Evolutionary conservation across 2,113 vertebrate species (phyloP).

Genomic region (Oophaga pumilio): DNA sequence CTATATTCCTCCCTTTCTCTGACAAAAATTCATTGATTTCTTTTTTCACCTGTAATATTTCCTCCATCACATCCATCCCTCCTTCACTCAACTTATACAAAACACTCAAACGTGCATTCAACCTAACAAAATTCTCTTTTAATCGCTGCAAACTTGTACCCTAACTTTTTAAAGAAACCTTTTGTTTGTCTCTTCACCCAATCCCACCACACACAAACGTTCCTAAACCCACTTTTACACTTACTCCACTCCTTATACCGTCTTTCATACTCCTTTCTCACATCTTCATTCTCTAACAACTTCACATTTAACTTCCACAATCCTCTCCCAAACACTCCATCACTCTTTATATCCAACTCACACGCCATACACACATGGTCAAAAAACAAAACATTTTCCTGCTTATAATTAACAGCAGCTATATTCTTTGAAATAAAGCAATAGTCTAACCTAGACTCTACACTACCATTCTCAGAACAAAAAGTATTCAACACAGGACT

Average conservation of each 20-base stretch:
- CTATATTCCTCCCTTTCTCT: not conserved
- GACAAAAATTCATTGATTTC: not conserved
- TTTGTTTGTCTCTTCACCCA: not conserved
- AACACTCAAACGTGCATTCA: not conserved
- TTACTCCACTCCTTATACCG: not conserved
- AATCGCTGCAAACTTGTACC: not conserved
- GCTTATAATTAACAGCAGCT: rapidly evolving
- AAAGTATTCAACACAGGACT: too few relatives aligned
- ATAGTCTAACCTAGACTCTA: not conserved
- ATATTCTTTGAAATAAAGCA: not conserved
- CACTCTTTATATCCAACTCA: too few relatives aligned
- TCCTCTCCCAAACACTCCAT: not conserved
- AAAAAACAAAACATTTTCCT: not conserved
- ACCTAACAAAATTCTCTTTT: not conserved
- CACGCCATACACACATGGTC: not conserved
- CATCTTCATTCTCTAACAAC: not conserved
- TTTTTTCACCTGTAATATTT: not conserved
- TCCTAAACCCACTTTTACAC: not conserved
- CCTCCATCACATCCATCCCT: not conserved
- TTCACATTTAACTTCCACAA: not conserved
- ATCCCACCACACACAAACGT: not conserved
- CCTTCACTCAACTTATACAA: not conserved
- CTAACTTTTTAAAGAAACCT: not conserved
- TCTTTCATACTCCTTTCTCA: not conserved
- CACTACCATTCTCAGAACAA: not conserved